These are phyloP conservation scores for Campoplex nolae DNA, from an alignment of 2,888 invertebrate genomes.

Conservation along the genomic window DNA sequence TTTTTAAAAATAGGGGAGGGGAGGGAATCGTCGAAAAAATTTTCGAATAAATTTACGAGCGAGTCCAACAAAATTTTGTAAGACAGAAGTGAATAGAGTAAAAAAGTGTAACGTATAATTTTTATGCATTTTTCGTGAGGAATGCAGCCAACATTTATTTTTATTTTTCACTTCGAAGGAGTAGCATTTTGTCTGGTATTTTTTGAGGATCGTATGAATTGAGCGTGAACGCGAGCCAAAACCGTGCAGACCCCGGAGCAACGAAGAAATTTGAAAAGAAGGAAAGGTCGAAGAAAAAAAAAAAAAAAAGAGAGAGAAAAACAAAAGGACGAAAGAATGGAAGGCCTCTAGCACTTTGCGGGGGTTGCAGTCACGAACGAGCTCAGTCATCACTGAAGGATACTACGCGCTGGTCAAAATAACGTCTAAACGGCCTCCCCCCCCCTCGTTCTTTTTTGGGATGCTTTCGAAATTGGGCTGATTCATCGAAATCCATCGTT, in stretches of 20 bases:
- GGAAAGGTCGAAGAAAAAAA: constrained; percentile 25
- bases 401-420: constrained; percentile 50
- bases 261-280: constrained; percentile 24
- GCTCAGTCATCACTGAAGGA: constrained; percentile 45
- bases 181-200: constrained; percentile 36
- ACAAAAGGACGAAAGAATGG: constrained; percentile 37
- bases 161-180: constrained; percentile 1
- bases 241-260: constrained; percentile 25
- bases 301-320: constrained; percentile 23
- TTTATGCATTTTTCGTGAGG: constrained; percentile 39
- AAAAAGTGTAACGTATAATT: constrained; percentile 27
- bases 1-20: not conserved
- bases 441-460: constrained; percentile 20
- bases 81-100: not conserved
- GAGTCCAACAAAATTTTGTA: not conserved
- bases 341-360: constrained; percentile 67
- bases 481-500: constrained; percentile 75
- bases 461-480: constrained; percentile 73
- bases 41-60: constrained; percentile 36
- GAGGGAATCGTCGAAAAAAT: not conserved
- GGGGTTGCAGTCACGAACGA: constrained; percentile 65
- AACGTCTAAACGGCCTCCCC: constrained; percentile 65
- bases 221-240: constrained; percentile 56
- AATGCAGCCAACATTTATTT: constrained; percentile 18
- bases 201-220: constrained; percentile 31